These are phyloP conservation scores for Thamnophis elegans DNA, from an alignment of 2,797 vertebrate genomes.

Conservation along the genomic window DNA sequence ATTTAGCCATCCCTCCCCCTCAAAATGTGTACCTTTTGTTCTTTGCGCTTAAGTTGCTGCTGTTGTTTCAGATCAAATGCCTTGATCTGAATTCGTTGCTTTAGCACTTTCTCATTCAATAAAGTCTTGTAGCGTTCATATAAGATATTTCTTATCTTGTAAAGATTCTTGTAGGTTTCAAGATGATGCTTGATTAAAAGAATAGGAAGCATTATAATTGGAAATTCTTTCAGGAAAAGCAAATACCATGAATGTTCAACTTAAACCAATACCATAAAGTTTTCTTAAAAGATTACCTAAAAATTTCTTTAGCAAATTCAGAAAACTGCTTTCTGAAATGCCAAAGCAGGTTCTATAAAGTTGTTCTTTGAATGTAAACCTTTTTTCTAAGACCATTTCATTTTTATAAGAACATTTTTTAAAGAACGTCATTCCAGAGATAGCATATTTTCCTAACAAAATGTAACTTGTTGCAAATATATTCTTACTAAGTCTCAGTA, in stretches of 20 bases:
- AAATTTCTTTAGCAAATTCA: background rate
- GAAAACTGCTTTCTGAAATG: background rate
- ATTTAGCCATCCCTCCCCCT: background rate
- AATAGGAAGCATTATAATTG: background rate
- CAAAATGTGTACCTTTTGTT: background rate
- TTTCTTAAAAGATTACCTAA: background rate
- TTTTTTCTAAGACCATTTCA: background rate
- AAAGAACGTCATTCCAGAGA: background rate
- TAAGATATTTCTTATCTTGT: background rate
- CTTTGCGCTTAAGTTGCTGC: slow-evolving; percentile 9
- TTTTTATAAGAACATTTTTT: background rate
- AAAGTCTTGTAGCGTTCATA: rapidly evolving
- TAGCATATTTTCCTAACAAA: background rate
- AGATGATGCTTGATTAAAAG: background rate
- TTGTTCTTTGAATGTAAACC: background rate
- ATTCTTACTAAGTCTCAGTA: background rate
- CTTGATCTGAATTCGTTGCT: slow-evolving; percentile 22
- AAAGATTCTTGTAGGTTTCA: slow-evolving; percentile 2
- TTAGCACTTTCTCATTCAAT: slow-evolving; percentile 39
- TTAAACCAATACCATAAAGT: background rate
- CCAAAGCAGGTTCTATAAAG: background rate
- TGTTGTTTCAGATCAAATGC: background rate
- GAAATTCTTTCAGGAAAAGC: background rate
- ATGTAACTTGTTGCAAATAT: background rate
- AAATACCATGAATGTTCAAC: background rate